Evolutionary conservation across 1,140 invertebrate species (phyloP).

Genomic region (Babylonia areolata): DNA sequence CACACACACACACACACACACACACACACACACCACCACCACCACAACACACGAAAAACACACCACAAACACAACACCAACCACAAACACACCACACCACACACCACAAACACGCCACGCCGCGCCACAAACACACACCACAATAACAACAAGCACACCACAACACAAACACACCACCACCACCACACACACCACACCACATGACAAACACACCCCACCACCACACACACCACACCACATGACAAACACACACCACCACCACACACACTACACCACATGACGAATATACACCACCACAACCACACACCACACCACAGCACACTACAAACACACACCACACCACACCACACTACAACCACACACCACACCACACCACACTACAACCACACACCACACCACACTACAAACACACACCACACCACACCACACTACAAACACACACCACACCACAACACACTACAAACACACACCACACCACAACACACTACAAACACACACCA

Average conservation of each 20-base stretch:
- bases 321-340: too few species aligned
- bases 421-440: slow-evolving; percentile 16
- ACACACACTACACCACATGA: too few species aligned
- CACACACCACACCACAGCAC: too few species aligned
- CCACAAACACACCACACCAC: too few species aligned
- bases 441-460: too few species aligned
- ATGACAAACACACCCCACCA: background rate
- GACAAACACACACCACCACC: background rate
- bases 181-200: background rate
- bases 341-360: too few species aligned
- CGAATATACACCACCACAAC: background rate
- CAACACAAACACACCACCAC: background rate
- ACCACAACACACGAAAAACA: background rate
- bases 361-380: background rate
- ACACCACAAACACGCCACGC: background rate
- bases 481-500: background rate
- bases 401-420: slow-evolving; percentile 1
- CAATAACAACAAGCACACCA: background rate
- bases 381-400: too few species aligned
- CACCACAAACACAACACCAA: background rate
- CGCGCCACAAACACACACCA: background rate
- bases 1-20: slow-evolving; percentile 25
- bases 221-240: too few species aligned
- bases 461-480: too few species aligned
- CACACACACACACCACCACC: background rate